A percentile compares a stretch with the other conserved stretches of the same genome.
Evolutionary conservation across 2,113 vertebrate genomes (phyloP).

Genomic region (Chinchilla lanigera): DNA sequence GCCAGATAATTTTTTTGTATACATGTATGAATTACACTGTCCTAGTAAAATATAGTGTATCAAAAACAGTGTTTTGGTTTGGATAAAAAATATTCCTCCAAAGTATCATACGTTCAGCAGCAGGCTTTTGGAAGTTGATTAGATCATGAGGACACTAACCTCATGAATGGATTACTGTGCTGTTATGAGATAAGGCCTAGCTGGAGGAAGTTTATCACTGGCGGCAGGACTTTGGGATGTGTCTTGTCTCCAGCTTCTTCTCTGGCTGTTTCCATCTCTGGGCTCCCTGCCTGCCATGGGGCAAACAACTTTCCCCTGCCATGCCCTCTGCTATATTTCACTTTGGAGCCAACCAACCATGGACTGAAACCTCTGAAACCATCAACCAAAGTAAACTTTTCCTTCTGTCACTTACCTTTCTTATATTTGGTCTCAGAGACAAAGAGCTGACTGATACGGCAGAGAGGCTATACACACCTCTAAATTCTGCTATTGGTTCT

Average conservation of each 20-base stretch:
- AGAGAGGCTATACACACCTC: background rate
- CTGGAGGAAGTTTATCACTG: background rate
- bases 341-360: background rate
- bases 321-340: background rate
- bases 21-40: background rate
- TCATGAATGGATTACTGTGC: background rate
- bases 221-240: background rate
- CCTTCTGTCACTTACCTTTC: background rate
- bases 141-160: background rate
- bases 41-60: conserved; percentile 22
- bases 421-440: background rate
- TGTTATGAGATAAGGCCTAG: background rate
- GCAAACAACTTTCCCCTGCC: too few species aligned
- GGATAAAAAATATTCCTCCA: background rate
- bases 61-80: background rate
- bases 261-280: background rate
- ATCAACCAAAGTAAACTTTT: background rate
- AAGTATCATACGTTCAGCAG: background rate
- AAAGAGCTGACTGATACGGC: background rate
- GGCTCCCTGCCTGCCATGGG: background rate
- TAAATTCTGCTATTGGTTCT: background rate
- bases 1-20: background rate
- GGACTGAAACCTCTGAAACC: background rate
- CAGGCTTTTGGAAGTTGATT: background rate
- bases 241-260: background rate